Evolutionary conservation across 2,797 vertebrate species (phyloP).

Genomic region (Brachyalestes nurse): DNA sequence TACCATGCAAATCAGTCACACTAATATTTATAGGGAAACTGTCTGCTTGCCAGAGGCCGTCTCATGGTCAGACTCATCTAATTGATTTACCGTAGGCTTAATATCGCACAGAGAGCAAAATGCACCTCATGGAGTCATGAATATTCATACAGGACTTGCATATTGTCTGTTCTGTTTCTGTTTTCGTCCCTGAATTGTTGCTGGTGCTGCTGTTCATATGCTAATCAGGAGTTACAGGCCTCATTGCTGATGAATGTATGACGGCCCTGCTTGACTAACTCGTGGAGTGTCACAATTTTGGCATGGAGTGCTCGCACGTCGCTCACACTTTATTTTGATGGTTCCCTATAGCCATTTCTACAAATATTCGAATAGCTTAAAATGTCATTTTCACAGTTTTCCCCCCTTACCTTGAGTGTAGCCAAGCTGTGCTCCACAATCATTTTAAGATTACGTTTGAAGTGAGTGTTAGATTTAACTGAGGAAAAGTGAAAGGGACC

Average conservation of each 20-base stretch:
- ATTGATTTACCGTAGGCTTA: not conserved
- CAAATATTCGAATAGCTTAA: not conserved
- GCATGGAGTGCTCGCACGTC: not conserved
- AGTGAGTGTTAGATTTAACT: too few relatives aligned
- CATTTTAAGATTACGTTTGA: too few relatives aligned
- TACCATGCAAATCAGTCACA: conserved; percentile 30
- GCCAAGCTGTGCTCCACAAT: too few relatives aligned
- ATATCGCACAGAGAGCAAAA: conserved; percentile 23
- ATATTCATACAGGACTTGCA: conserved; percentile 23
- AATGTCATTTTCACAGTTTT: too few relatives aligned
- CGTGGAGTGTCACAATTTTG: not conserved
- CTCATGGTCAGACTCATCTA: conserved; percentile 23
- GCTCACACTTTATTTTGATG: not conserved
- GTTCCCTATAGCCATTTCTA: not conserved
- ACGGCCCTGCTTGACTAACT: conserved; percentile 13
- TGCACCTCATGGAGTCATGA: conserved; percentile 40
- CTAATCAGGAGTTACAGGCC: conserved; percentile 8
- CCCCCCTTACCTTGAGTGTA: too few relatives aligned
- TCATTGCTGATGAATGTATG: conserved; percentile 20
- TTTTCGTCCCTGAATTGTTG: conserved; percentile 9
- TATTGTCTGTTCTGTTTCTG: conserved; percentile 15
- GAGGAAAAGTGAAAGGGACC: too few relatives aligned
- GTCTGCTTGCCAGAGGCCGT: not conserved
- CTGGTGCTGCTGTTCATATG: conserved; percentile 29
- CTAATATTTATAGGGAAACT: conserved; percentile 21